Percentiles rank a stretch among this genome's conserved stretches.
These are phyloP conservation scores for Coelopa frigida DNA, from an alignment of 1,140 invertebrate species.

Conservation along the genomic window DNA sequence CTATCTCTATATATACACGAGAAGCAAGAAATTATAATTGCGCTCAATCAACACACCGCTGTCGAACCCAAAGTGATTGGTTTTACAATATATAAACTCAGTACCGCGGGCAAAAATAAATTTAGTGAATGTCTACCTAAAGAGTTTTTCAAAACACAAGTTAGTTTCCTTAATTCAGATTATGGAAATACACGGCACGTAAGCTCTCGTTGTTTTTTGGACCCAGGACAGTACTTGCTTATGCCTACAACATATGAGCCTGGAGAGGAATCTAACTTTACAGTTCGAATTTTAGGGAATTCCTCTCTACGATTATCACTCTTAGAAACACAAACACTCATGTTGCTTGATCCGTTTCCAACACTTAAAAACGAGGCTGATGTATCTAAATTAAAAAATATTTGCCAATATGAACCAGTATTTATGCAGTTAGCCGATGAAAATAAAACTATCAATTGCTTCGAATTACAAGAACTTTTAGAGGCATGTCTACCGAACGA, in stretches of 20 bases:
- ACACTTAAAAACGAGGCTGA: conserved; percentile 51
- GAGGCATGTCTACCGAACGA: conserved; percentile 90
- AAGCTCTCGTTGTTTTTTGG: conserved; percentile 68
- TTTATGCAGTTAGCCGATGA: conserved; percentile 87
- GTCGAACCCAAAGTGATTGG: conserved; percentile 90
- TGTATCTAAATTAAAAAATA: conserved; percentile 33
- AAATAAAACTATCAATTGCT: conserved; percentile 77
- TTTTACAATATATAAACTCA: conserved; percentile 78
- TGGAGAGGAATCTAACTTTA: conserved; percentile 68
- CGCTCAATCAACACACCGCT: conserved; percentile 82
- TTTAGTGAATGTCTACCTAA: conserved; percentile 56
- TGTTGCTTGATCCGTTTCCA: conserved; percentile 70
- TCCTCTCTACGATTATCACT: conserved; percentile 29
- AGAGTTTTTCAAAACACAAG: conserved; percentile 80
- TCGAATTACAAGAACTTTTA: conserved; percentile 83
- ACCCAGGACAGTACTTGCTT: conserved; percentile 76
- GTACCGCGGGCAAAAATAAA: conserved; percentile 36
- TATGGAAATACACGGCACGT: conserved; percentile 89
- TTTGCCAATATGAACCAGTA: conserved; percentile 78
- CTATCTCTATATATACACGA: conserved; percentile 73
- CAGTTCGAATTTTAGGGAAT: conserved; percentile 36
- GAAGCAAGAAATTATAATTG: conserved; percentile 78
- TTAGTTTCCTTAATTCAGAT: conserved; percentile 81
- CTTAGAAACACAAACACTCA: conserved; percentile 70
- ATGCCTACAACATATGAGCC: conserved; percentile 90